Evolutionary conservation across 2,888 invertebrate species (phyloP).

Genomic region (Bombyx huttoni): DNA sequence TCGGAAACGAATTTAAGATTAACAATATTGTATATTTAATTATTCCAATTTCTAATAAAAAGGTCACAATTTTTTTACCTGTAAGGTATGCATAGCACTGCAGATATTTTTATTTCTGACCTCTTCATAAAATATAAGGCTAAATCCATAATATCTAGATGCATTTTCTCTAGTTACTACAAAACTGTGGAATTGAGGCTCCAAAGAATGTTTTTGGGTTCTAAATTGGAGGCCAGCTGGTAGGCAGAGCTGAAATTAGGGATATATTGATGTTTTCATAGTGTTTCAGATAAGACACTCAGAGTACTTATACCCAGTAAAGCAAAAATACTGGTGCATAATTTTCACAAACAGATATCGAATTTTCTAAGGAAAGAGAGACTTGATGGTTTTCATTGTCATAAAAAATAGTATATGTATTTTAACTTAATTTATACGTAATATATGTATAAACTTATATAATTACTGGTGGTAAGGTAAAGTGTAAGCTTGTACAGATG

Average conservation of each 20-base stretch:
- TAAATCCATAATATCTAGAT: conserved; percentile 93
- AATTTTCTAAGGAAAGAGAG: too few relatives aligned
- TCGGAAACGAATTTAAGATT: background rate
- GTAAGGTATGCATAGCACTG: conserved; percentile 95
- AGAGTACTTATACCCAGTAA: too few relatives aligned
- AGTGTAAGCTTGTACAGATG: too few relatives aligned
- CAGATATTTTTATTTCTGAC: conserved; percentile 93
- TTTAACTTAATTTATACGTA: too few relatives aligned
- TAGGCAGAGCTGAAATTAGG: conserved; percentile 86
- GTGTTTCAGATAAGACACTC: background rate
- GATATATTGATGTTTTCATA: background rate
- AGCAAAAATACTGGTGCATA: too few relatives aligned
- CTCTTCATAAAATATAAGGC: conserved; percentile 96
- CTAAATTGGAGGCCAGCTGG: conserved; percentile 95
- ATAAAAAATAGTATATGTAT: too few relatives aligned
- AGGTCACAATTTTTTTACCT: conserved; percentile 60
- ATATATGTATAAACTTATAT: too few relatives aligned
- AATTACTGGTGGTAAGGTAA: too few relatives aligned
- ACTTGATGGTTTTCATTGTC: too few relatives aligned
- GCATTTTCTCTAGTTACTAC: conserved; percentile 98
- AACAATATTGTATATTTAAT: too few relatives aligned
- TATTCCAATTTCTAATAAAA: too few relatives aligned
- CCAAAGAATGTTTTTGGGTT: conserved; percentile 91
- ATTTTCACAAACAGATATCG: too few relatives aligned
- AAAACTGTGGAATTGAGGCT: conserved; percentile 95